Evolutionary conservation across 2,113 vertebrate genomes (phyloP).

Genomic region (Cyphomyrus plagiostoma): DNA sequence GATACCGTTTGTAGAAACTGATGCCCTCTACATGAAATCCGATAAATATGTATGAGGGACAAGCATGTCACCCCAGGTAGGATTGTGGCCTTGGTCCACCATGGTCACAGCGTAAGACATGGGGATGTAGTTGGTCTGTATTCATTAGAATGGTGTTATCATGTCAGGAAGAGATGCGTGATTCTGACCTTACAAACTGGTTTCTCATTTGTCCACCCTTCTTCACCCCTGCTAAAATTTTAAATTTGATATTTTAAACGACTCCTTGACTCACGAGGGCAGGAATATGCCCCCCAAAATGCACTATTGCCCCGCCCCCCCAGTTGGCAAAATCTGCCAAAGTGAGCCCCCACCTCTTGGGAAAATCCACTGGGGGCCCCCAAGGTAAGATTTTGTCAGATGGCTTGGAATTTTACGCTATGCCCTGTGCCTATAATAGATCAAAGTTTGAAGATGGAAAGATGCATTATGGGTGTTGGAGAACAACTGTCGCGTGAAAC

Average conservation of each 20-base stretch:
- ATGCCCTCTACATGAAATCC: slow-evolving; percentile 22
- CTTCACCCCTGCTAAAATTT: neutral
- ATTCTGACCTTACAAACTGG: neutral
- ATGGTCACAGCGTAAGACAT: neutral
- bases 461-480: neutral
- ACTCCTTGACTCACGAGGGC: neutral
- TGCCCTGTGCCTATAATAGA: neutral
- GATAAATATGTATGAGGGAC: slow-evolving; percentile 23
- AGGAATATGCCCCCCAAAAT: neutral
- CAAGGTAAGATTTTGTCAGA: neutral
- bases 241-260: neutral
- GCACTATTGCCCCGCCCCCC: too few species aligned
- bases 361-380: neutral
- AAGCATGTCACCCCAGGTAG: slow-evolving; percentile 13
- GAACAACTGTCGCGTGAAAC: neutral
- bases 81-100: slow-evolving; percentile 7
- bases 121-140: neutral
- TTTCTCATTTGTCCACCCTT: neutral
- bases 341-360: neutral
- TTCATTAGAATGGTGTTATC: neutral
- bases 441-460: neutral
- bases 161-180: neutral
- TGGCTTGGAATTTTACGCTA: neutral
- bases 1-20: neutral
- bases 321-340: neutral